Conservation (phyloP, 92 coral and sea anemone genomes). For the Metridium senile region DNA sequence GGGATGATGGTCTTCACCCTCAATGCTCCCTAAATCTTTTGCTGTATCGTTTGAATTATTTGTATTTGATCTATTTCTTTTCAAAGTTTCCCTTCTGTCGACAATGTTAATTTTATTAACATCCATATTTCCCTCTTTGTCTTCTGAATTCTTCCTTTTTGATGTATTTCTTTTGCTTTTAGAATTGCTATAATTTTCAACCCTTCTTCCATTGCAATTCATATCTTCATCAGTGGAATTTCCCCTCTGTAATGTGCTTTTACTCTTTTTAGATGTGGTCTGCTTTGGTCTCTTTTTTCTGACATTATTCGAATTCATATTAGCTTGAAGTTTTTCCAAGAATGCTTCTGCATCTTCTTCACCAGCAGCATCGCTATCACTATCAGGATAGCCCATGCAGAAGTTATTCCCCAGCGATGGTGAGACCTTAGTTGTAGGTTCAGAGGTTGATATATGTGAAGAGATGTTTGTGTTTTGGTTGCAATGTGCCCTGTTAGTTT, state of each 20-base stretch:
- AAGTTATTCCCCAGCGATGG: neutral
- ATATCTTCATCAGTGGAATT: neutral
- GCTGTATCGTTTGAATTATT: neutral
- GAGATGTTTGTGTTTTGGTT: neutral
- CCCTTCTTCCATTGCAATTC: neutral
- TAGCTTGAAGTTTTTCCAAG: conserved; percentile 32
- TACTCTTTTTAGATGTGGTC: neutral
- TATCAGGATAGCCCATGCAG: neutral
- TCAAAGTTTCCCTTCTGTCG: neutral
- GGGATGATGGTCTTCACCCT: neutral
- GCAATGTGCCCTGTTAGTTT: conserved; percentile 1
- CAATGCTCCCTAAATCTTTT: neutral
- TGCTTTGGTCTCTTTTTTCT: conserved; percentile 3
- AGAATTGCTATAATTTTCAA: no score
- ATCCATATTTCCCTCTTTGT: neutral
- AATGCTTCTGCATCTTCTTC: conserved; percentile 27
- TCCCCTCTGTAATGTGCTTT: neutral
- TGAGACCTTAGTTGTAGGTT: neutral
- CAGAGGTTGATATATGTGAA: neutral
- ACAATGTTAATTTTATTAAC: neutral
- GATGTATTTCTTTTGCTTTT: neutral
- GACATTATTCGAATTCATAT: neutral
- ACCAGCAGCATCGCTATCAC: conserved; percentile 3
- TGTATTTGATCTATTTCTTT: neutral
- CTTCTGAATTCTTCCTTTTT: neutral